Evolutionary conservation across 2,888 invertebrate genomes (phyloP), one percentile per base, ranked within the genome.

Genomic region (Sisyra nigra): DNA sequence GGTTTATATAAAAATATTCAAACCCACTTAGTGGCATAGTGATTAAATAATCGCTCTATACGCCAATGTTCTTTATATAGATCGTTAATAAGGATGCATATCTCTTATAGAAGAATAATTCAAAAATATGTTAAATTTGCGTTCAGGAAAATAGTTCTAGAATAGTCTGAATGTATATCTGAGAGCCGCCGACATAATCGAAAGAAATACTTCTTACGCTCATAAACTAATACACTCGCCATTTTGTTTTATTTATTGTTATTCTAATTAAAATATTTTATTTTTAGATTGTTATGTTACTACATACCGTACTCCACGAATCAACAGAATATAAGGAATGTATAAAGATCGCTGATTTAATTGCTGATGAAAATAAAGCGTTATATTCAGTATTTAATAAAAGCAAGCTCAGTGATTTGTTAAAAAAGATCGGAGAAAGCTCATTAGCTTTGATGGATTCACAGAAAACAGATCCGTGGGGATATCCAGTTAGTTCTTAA

Each of bases 341-440:
- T 52, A 64, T 84, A 40, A 79, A 83, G 54, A 60, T 94, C 35
- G 78, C 86, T 6, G 80, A 89, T 61, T 66, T 84, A 45, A 66
- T 94, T 44, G 80, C 87, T 8, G 75, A 76, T 2, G 89, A 92
- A 56, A 76, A 78, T 48, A 69, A 85, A 54, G 69, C 77, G 51
- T 62, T 94, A 2, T 92, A 89, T 54, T 77, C 80, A 68, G 84
- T 87, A 5, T 85, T 80, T 53, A 72, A 78, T 1, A 82, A 81
- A 55, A 80, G 77, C 48, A 82, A 84, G 56, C 60, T 91, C 38
- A 70, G 75, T 44, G 83, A 88, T 57, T 61, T 91, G 24, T 66
- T 91, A 46, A 72, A 72, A 18, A 81, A 83, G 58, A 68, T 89
- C 32, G 74, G 80, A 39, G 86, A 88, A 55, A 82, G 87, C 2